Conservation (phyloP, 2,113 vertebrate species). For the Ageneiosus marmoratus region DNA sequence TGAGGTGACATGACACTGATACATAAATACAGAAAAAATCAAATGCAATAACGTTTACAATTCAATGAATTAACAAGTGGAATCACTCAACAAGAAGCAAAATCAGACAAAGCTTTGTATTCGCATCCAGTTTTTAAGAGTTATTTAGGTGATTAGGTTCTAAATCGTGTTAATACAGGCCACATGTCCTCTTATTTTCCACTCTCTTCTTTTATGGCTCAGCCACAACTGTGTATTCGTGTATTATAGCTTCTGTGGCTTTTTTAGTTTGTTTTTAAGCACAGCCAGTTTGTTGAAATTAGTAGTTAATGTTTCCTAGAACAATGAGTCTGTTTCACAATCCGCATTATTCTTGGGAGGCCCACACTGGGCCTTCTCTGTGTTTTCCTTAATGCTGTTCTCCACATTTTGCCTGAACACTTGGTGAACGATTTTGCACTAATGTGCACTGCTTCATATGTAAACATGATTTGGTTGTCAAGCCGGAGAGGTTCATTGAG, state of each 20-base stretch:
- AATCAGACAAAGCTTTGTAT: slow-evolving; percentile 10
- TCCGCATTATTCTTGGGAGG: slow-evolving; percentile 9
- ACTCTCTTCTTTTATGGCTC: slow-evolving; percentile 11
- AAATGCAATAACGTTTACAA: background rate
- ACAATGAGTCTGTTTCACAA: slow-evolving; percentile 38
- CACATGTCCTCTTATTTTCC: slow-evolving; percentile 30
- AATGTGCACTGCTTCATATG: slow-evolving; percentile 43
- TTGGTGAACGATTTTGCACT: slow-evolving; percentile 41
- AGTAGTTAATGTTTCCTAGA: slow-evolving; percentile 45
- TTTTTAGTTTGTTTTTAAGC: slow-evolving; percentile 38
- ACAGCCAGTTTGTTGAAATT: slow-evolving; percentile 34
- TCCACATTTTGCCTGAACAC: slow-evolving; percentile 43
- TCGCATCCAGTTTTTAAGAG: background rate
- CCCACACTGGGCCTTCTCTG: background rate
- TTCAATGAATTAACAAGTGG: background rate
- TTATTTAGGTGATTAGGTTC: background rate
- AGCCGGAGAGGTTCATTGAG: slow-evolving; percentile 40
- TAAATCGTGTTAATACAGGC: slow-evolving; percentile 28
- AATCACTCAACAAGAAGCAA: background rate
- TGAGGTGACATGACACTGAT: background rate
- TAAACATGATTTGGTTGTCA: slow-evolving; percentile 43
- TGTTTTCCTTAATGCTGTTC: slow-evolving; percentile 28
- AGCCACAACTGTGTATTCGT: background rate
- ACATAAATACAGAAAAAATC: background rate
- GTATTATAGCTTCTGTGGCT: slow-evolving; percentile 18